Evolutionary conservation across 2,113 vertebrate species (phyloP), one percentile per base, ranked within the genome.

Genomic region (Tauraco erythrolophus): DNA sequence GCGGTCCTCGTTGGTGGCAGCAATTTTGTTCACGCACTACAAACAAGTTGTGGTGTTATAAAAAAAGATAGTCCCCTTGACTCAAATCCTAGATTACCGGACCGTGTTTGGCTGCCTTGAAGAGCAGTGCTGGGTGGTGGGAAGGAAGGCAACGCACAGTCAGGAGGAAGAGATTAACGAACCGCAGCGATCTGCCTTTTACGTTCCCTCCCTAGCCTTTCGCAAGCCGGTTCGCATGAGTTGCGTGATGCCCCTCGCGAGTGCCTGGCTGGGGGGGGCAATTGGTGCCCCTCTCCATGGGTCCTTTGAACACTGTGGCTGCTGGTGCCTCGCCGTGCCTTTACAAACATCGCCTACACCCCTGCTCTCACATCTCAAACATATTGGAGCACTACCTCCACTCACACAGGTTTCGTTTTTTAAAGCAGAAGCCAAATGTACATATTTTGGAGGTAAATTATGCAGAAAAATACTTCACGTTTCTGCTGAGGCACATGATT

Each of bases 401-500:
- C 35, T 87, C 57, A 76, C 57, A 74, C 18, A 76, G 61, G 65
- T 92, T 92, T 86, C 12, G 4, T 62, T 93, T 92, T 85, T 93
- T 89, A 81, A 93, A 84, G 39, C 45, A 30, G 65, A 92, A 95
- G 76, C 69, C 83, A 72, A 93, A 93, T 37, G 50, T n/a, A 76
- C 77, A 89, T 53, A 74, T 84, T 96, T 95, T 71, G 80, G 71
- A 87, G 61, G 92, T 75, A 97, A 97, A 96, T 95, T 95, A 96
- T 96, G 77, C 85, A 96, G 88, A 95, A 96, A 97, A 96, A 94
- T 91, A 82, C 92, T 76, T 96, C 68, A 77, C 74, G 85, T 94
- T 97, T 97, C 87, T 64, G 86, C 87, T 94, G 93, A 97, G 72
- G 95, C 91, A 90, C 95, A 97, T 96, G 85, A 96, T 94, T 95